Percentiles rank a stretch among this genome's conserved stretches.
Conservation (phyloP, 1,140 invertebrate species). For the Pararge aegeria region DNA sequence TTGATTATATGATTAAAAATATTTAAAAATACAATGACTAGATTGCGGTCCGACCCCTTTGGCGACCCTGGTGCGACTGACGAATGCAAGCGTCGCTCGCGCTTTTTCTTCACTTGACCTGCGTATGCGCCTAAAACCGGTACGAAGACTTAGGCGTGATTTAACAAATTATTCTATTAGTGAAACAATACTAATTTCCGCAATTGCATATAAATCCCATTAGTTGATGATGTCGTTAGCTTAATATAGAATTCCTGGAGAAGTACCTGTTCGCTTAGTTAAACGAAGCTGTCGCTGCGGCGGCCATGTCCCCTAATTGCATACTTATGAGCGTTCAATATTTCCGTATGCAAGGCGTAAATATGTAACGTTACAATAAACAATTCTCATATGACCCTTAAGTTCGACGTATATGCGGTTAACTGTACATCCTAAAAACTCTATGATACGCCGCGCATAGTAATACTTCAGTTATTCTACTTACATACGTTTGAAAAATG, state of each 20-base stretch:
- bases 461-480: slow-evolving; percentile 25
- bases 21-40: slow-evolving; percentile 72
- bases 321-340: background rate
- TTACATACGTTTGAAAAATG: slow-evolving; percentile 26
- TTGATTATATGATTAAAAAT: slow-evolving; percentile 55
- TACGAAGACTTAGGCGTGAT: slow-evolving; percentile 64
- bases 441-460: slow-evolving; percentile 38
- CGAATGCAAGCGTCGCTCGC: slow-evolving; percentile 58
- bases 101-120: slow-evolving; percentile 72
- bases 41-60: slow-evolving; percentile 67
- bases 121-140: slow-evolving; percentile 67
- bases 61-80: slow-evolving; percentile 70
- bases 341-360: slow-evolving; percentile 34
- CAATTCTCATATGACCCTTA: slow-evolving; percentile 29
- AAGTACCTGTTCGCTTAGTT: background rate
- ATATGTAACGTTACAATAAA: slow-evolving; percentile 29
- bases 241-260: slow-evolving; percentile 14
- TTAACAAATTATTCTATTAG: slow-evolving; percentile 63
- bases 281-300: background rate
- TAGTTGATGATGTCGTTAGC: slow-evolving; percentile 22
- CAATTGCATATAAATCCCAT: slow-evolving; percentile 33
- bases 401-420: slow-evolving; percentile 35
- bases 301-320: background rate
- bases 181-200: slow-evolving; percentile 54
- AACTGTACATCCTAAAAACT: slow-evolving; percentile 49